phyloP scores from a whole-genome alignment of 1,140 invertebrate species.

The Drosophila kanapiae region DNA sequence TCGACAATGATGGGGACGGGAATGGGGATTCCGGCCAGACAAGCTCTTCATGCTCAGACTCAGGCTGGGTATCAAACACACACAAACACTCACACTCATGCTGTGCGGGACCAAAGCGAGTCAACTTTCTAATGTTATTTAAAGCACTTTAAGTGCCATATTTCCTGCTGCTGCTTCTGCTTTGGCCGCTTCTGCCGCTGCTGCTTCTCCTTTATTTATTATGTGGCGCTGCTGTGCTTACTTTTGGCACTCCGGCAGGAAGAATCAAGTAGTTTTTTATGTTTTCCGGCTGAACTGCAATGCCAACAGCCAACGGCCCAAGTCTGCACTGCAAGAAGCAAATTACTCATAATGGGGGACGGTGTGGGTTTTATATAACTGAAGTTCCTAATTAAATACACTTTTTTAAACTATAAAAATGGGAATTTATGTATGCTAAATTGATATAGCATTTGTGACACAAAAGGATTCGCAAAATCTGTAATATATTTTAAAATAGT shows the following conservation, averaged over 20 bases:
- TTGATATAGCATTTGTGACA: too few species aligned
- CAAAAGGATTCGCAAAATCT: too few species aligned
- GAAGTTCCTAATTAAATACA: neutral
- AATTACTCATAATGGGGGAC: neutral
- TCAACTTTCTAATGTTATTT: slow-evolving; percentile 83
- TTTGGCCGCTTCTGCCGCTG: slow-evolving; percentile 16
- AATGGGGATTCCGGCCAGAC: slow-evolving; percentile 21
- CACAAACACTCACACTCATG: slow-evolving; percentile 6
- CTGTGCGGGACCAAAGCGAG: slow-evolving; percentile 19
- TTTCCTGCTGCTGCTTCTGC: slow-evolving; percentile 63
- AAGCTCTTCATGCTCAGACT: slow-evolving; percentile 24
- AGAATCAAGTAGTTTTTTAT: slow-evolving; percentile 84
- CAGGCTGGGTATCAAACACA: slow-evolving; percentile 38
- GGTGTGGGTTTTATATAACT: neutral
- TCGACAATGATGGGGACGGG: slow-evolving; percentile 61
- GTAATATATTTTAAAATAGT: too few species aligned
- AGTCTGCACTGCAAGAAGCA: slow-evolving; percentile 18
- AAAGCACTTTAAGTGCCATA: slow-evolving; percentile 83
- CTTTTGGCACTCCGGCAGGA: slow-evolving; percentile 80
- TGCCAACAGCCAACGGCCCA: slow-evolving; percentile 68
- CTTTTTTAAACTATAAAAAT: neutral
- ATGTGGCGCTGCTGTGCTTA: slow-evolving; percentile 78
- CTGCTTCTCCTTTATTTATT: slow-evolving; percentile 72
- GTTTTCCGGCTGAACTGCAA: slow-evolving; percentile 82
- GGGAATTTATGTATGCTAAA: too few species aligned